Evolutionary conservation across 92 coral and sea anemone genomes (phyloP).

Genomic region (Umimayanthus chanpuru): DNA sequence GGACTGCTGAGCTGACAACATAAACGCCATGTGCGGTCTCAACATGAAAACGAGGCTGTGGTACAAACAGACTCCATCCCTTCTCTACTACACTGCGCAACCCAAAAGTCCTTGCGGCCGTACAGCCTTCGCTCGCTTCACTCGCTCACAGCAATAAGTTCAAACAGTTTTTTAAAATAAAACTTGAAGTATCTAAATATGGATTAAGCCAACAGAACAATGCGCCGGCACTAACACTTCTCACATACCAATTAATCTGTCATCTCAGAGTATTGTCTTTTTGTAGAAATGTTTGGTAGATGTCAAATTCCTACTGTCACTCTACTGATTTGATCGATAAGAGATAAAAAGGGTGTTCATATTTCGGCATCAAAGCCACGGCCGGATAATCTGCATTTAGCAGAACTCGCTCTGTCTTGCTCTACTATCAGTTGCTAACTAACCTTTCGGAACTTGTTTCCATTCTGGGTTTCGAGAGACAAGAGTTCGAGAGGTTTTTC

Average conservation of each 20-base stretch:
- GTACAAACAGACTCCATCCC: no score
- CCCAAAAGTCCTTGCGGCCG: no score
- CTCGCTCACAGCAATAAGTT: no score
- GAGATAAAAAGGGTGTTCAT: neutral
- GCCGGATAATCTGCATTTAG: neutral
- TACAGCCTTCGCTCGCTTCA: no score
- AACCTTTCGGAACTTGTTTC: neutral
- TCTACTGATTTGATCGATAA: neutral
- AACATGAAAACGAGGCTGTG: no score
- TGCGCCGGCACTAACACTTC: neutral
- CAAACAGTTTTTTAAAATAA: no score
- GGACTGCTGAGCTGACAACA: no score
- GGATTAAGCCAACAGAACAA: neutral
- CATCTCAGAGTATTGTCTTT: neutral
- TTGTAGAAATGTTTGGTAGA: neutral
- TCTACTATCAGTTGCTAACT: no score
- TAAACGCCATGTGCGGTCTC: no score
- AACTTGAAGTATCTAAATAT: no score
- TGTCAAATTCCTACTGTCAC: neutral
- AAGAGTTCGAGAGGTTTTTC: no score
- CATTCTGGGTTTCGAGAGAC: neutral
- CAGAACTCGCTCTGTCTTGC: neutral
- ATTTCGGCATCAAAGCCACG: neutral
- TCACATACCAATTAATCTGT: neutral
- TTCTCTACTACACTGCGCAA: no score